phyloP scores from a whole-genome alignment of 2,797 vertebrate species.

The Kryptolebias ocellatus region DNA sequence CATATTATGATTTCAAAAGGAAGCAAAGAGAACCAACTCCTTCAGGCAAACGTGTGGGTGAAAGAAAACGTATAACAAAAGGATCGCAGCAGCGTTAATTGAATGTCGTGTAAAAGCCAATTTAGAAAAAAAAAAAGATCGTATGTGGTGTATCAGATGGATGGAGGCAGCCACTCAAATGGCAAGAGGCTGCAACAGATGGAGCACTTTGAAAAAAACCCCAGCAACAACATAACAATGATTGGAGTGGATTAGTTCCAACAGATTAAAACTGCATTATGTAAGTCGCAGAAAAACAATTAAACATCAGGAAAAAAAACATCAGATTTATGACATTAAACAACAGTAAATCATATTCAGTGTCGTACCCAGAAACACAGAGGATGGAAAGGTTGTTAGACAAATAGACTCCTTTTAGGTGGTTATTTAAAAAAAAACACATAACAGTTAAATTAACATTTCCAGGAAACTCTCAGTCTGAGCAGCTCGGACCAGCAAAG shows the following conservation, averaged over 20 bases:
- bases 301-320: constrained; percentile 4
- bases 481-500: neutral
- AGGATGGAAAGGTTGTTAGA: constrained; percentile 15
- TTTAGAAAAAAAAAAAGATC: constrained; percentile 1
- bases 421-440: constrained; percentile 9
- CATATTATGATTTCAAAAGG: neutral
- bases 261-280: neutral
- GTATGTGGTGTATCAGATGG: constrained; percentile 2
- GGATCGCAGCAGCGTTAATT: neutral
- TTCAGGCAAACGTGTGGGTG: neutral
- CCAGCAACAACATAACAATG: neutral
- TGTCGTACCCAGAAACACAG: neutral
- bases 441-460: constrained; percentile 12
- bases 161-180: constrained; percentile 8
- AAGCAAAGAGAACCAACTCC: neutral
- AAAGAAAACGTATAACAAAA: neutral
- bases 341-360: constrained; percentile 11
- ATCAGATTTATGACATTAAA: neutral
- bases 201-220: constrained; percentile 6
- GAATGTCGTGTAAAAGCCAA: constrained; percentile 11
- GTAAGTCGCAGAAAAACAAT: constrained; percentile 2
- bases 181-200: constrained; percentile 12
- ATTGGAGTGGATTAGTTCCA: constrained; percentile 13
- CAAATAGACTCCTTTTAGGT: neutral
- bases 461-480: constrained; percentile 13